phyloP scores from a whole-genome alignment of 2,113 vertebrate genomes.

The Hemibagrus wyckioides region DNA sequence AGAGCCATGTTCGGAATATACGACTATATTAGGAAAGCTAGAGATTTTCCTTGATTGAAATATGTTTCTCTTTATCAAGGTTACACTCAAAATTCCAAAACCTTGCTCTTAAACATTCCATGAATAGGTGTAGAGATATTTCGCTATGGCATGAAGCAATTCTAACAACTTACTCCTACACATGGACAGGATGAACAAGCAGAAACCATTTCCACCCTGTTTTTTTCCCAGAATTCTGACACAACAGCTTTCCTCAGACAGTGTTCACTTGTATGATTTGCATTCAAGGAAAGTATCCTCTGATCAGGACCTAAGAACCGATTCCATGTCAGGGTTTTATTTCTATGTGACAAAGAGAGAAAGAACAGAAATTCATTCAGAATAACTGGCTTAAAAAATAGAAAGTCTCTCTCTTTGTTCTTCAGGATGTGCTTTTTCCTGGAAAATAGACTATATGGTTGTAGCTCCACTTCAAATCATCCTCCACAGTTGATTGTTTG shows the following conservation, averaged over 20 bases:
- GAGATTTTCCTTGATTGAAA: too few species aligned
- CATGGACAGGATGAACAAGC: background rate
- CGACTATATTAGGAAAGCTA: too few species aligned
- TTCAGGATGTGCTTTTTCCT: background rate
- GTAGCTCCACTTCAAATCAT: background rate
- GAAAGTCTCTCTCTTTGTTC: too few species aligned
- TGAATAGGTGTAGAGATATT: background rate
- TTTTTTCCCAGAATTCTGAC: background rate
- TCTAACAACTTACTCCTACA: background rate
- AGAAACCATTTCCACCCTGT: too few species aligned
- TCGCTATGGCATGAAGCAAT: background rate
- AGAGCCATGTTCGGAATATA: background rate
- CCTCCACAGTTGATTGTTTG: background rate
- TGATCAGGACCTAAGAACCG: background rate
- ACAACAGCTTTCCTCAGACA: background rate
- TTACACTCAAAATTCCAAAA: background rate
- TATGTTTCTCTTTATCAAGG: background rate
- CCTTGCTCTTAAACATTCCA: background rate
- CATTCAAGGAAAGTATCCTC: background rate
- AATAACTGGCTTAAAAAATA: too few species aligned
- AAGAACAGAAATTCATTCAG: background rate
- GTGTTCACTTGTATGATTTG: background rate
- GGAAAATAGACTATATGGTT: background rate
- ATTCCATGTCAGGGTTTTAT: too few species aligned
- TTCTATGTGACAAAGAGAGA: background rate